Percentiles rank a stretch among this genome's conserved stretches.
These are phyloP conservation scores for Drosophila testacea DNA, from an alignment of 2,888 invertebrate genomes.

Conservation along the genomic window DNA sequence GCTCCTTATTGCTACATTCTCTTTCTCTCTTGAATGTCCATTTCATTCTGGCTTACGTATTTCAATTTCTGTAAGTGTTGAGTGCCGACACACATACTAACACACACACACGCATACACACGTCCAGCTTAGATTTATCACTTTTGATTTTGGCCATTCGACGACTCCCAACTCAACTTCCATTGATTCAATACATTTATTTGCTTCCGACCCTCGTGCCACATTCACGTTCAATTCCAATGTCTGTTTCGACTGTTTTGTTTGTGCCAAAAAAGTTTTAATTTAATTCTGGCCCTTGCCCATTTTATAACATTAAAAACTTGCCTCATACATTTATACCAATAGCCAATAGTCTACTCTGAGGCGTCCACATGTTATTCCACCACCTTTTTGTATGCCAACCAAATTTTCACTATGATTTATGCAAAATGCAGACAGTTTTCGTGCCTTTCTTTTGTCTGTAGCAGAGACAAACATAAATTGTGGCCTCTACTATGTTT, in stretches of 20 bases:
- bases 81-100: conserved; percentile 48
- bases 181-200: conserved; percentile 81
- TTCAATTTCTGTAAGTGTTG: conserved; percentile 73
- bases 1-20: conserved; percentile 34
- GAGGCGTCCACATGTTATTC: conserved; percentile 13
- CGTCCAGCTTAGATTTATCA: conserved; percentile 80
- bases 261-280: conserved; percentile 65
- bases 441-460: conserved; percentile 14
- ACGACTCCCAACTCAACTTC: conserved; percentile 35
- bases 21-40: conserved; percentile 10
- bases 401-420: conserved; percentile 41
- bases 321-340: conserved; percentile 25
- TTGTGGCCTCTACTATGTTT: conserved; percentile 2
- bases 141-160: conserved; percentile 69
- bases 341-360: conserved; percentile 10
- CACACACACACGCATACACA: conserved; percentile 55
- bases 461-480: conserved; percentile 9
- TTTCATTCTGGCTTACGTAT: conserved; percentile 44
- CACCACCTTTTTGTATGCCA: not conserved
- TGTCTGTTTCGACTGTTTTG: conserved; percentile 39
- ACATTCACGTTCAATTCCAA: conserved; percentile 7
- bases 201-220: conserved; percentile 46
- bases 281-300: conserved; percentile 60
- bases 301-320: conserved; percentile 72
- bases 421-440: conserved; percentile 42